Conservation (phyloP, 1,140 invertebrate species). For the Scylla paramamosain region DNA sequence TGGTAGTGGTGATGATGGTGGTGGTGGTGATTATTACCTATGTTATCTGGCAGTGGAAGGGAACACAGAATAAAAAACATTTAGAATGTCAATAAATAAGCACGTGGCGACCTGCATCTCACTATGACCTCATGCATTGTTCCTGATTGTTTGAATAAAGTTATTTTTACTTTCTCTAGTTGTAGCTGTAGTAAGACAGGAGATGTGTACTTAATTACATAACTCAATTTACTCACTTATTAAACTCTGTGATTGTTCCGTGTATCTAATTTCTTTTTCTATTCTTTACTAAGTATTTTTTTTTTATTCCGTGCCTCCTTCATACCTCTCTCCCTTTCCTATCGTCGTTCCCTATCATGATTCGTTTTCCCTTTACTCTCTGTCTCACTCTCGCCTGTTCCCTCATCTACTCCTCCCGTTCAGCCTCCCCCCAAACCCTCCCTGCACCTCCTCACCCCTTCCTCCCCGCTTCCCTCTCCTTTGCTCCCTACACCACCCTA, state of each 20-base stretch:
- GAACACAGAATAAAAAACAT: no score
- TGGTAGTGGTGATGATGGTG: no score
- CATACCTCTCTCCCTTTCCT: not conserved
- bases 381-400: not conserved
- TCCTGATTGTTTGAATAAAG: no score
- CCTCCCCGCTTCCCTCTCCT: not conserved
- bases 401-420: not conserved
- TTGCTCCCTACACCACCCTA: slow-evolving; percentile 39
- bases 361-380: not conserved
- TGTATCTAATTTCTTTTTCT: not conserved
- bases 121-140: no score
- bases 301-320: no score
- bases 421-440: not conserved
- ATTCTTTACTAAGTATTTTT: not conserved
- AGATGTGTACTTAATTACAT: not conserved
- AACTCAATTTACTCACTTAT: not conserved
- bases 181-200: not conserved
- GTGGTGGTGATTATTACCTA: no score
- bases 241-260: not conserved
- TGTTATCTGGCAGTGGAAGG: no score
- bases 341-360: not conserved
- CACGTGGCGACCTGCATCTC: no score
- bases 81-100: no score
- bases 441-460: not conserved
- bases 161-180: no score